Evolutionary conservation across 1,140 invertebrate genomes (phyloP), one percentile per base, ranked within the genome.

Genomic region (Heliconius himera): DNA sequence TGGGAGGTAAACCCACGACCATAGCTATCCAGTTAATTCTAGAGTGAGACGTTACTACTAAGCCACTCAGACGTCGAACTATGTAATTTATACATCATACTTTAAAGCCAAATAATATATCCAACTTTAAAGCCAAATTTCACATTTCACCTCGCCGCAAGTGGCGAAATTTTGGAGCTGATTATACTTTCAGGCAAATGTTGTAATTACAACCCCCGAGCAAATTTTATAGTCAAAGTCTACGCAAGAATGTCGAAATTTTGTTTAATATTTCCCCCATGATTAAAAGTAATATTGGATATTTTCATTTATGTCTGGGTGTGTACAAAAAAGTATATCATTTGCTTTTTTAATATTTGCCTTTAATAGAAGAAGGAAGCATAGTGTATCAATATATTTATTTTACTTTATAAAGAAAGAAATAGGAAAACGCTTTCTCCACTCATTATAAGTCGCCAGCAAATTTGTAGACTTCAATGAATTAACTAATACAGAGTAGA

Each of bases 121-220:
- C 9, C 9, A 74, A 74, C 9, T 74, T n/a, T 26, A 75, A 60
- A 29, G 18, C 6, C 33, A 41, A 54, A 38, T 41, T 56, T 51
- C 41, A 51, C 49, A 54, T 71, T 79, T 46, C 18, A 11, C 41
- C 60, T 46, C 29, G 18, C 77, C 77, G 66, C 73, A 70, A 75
- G 78, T 60, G 75, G 41, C 33, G 73, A 79, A 73, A 79, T 79
- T 79, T 70, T 70, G 73, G 60, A 79, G 73, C 60, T 79, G 73
- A 79, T 79, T 75, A 79, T 79, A 79, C 70, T 79, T 71, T 79
- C 73, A 41, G 54, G 73, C 60, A 54, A 79, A 79, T 79, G 78
- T 75, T 70, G 73, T 79, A 79, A 74, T 79, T 79, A 74, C 78
- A 71, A 38, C 66, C 51, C 78, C 22, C 38, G 56, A 38, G 73